Evolutionary conservation across 92 coral and sea anemone genomes (phyloP).

Genomic region (Zoanthus solanderi): DNA sequence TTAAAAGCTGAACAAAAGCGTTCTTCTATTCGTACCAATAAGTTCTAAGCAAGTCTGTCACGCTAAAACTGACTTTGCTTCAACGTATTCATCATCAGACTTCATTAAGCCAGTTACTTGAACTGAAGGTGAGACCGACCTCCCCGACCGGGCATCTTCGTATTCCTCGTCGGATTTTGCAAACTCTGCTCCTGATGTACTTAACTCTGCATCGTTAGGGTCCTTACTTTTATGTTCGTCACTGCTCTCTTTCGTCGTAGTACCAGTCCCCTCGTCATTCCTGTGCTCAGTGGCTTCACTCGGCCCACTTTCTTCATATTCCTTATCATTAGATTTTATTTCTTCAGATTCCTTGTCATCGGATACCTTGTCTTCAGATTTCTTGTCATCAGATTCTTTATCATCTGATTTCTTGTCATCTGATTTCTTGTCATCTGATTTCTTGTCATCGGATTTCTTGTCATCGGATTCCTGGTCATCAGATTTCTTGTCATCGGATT

Average conservation of each 20-base stretch:
- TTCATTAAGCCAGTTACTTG: neutral
- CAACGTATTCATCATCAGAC: neutral
- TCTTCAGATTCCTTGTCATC: too few species aligned
- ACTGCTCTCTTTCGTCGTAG: neutral
- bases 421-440: neutral
- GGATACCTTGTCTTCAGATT: too few species aligned
- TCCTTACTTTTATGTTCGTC: slow-evolving; percentile 41
- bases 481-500: slow-evolving; percentile 54
- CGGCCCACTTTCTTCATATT: slow-evolving; percentile 9
- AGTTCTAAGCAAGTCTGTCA: neutral
- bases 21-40: too few species aligned
- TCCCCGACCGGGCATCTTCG: slow-evolving; percentile 38
- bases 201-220: neutral
- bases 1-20: too few species aligned
- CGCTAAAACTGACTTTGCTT: slow-evolving; percentile 1
- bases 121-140: neutral
- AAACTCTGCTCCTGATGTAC: neutral
- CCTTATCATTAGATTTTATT: neutral
- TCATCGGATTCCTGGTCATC: slow-evolving; percentile 57
- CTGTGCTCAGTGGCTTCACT: neutral
- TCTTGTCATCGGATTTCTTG: slow-evolving; percentile 56
- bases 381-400: slow-evolving; percentile 10
- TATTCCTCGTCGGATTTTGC: slow-evolving; percentile 37
- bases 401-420: slow-evolving; percentile 26
- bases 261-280: slow-evolving; percentile 23